Base-by-base conservation (phyloP, 2,888 invertebrate species). In the Azorinus chamasolen region DNA sequence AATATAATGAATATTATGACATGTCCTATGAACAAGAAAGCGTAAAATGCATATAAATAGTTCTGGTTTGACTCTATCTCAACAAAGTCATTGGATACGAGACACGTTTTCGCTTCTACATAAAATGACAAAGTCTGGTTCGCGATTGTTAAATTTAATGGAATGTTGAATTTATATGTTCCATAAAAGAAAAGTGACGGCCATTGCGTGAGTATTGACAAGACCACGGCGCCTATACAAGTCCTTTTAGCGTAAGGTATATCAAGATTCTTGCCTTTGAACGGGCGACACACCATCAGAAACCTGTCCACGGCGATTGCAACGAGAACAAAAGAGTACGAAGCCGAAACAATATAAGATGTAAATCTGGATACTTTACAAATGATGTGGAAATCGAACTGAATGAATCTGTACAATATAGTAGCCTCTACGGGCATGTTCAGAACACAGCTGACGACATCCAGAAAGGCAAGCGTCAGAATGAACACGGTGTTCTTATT, bases 341-440 rank as follows among this genome's bases (percentile, higher is more conserved):
- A 64, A 2, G 73, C 74, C 12, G 70, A 66, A 1, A 65, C 66
- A 12, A 70, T 55, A 58, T 71, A 80, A 0, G 73, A 66, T 1
- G 68, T 25, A 54, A 24, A 74, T 14, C 83, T 55, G 0, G 79
- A 68, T 2, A 77, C 18, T 46, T 79, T 79, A 43, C 83, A 83
- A 14, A 83, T 53, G 3, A 55, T 43, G 5, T 72, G 61, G 55
- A 48, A 45, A 51, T 83, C 83, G 57, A 79, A 83, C 0, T 59
- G 68, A 0, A 68, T 20, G 10, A 68, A 65, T 14, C 69, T 72
- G 1, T 55, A 59, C 18, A 83, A 51, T 18, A 79, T 59, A 6
- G 59, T 39, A 3, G 72, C 45, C n/a, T 83, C 83, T 18, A 79
- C 51, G 5, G 83, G 74, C 77, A 83, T 83, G 24, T 74, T 78